phyloP scores from a whole-genome alignment of 2,113 vertebrate species.

The Amazona guildingii region DNA sequence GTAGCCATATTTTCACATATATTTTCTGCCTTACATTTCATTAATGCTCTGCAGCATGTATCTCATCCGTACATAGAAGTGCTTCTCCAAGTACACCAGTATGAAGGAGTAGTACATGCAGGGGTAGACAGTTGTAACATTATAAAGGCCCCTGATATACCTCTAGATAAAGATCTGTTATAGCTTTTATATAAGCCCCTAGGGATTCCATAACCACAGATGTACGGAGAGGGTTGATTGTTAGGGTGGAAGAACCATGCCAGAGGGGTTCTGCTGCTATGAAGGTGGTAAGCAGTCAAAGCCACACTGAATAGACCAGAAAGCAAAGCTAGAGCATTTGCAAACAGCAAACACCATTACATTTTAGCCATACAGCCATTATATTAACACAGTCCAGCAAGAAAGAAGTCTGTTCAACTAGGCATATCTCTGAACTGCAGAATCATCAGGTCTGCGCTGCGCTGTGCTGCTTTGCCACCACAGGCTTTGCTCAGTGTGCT shows the following conservation, averaged over 20 bases:
- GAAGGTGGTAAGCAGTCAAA: not conserved
- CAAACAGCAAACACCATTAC: not conserved
- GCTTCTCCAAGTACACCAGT: not conserved
- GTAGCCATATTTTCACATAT: not conserved
- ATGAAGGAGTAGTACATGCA: not conserved
- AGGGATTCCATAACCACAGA: not conserved
- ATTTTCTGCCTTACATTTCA: not conserved
- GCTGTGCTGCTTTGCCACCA: not conserved
- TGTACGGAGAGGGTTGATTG: not conserved
- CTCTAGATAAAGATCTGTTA: not conserved
- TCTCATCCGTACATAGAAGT: not conserved
- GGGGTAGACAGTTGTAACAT: not conserved
- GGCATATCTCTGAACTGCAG: constrained; percentile 26
- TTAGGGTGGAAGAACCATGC: not conserved
- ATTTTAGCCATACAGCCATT: not conserved
- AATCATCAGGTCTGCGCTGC: constrained; percentile 28
- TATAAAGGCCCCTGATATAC: not conserved
- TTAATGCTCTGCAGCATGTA: not conserved
- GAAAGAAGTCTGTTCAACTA: constrained; percentile 5
- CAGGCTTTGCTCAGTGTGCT: not conserved
- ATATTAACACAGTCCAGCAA: constrained; percentile 28
- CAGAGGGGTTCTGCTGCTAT: not conserved
- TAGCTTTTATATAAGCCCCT: not conserved
- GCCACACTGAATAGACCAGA: not conserved
- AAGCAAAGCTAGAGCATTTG: not conserved